These are phyloP conservation scores for Zapornia atra DNA, from an alignment of 2,113 vertebrate genomes.

Conservation along the genomic window DNA sequence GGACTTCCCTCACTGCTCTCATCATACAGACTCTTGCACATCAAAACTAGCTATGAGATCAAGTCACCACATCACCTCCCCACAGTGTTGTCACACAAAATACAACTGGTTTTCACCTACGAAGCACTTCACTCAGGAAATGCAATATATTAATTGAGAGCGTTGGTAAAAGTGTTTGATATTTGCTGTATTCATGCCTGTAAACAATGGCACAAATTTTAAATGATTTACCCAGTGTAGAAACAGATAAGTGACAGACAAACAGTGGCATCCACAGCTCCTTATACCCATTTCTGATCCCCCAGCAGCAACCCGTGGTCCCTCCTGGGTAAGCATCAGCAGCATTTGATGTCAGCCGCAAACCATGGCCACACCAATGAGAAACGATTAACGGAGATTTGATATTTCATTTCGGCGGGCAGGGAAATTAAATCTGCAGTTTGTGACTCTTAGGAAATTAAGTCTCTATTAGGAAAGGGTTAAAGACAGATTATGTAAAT, in stretches of 20 bases:
- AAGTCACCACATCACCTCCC: background rate
- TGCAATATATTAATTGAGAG: background rate
- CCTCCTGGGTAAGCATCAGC: background rate
- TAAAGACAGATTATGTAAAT: constrained; percentile 79
- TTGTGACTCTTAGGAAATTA: constrained; percentile 66
- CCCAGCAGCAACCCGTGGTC: background rate
- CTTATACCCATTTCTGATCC: background rate
- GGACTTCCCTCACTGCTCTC: background rate
- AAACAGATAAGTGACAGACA: background rate
- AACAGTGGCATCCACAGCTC: background rate
- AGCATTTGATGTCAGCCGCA: background rate
- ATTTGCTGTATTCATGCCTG: background rate
- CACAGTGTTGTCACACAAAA: background rate
- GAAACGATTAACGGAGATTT: background rate
- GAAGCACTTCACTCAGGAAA: background rate
- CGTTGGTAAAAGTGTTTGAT: background rate
- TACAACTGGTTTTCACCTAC: background rate
- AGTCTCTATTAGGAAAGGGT: constrained; percentile 72
- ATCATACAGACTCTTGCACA: background rate
- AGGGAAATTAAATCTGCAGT: constrained; percentile 66
- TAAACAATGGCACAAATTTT: background rate
- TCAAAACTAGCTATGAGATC: background rate
- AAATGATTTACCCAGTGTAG: background rate
- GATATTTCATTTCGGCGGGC: constrained; percentile 44
- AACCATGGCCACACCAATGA: background rate